Conservation (phyloP, 2,888 invertebrate genomes). For the Euplexia lucipara region DNA sequence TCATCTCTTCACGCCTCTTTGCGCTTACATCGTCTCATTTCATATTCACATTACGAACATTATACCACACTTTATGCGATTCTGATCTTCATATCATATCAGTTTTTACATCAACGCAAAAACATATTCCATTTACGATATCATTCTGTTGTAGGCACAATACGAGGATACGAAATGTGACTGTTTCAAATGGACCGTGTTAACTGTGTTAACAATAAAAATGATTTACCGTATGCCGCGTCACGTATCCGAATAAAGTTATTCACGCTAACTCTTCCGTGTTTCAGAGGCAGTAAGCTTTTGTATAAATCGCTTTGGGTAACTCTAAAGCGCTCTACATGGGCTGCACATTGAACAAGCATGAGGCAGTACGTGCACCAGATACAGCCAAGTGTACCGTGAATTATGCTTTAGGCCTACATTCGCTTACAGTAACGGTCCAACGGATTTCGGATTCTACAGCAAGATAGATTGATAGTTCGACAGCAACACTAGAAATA, state of each 20-base stretch:
- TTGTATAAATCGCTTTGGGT: constrained; percentile 44
- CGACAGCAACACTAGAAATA: constrained; percentile 48
- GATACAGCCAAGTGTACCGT: constrained; percentile 22
- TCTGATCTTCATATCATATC: constrained; percentile 38
- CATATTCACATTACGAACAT: constrained; percentile 45
- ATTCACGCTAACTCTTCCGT: constrained; percentile 52
- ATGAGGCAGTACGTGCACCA: constrained; percentile 21
- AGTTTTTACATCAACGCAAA: constrained; percentile 46
- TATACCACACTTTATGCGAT: constrained; percentile 37
- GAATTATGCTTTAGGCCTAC: constrained; percentile 32
- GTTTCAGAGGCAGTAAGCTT: constrained; percentile 44
- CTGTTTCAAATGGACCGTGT: constrained; percentile 43
- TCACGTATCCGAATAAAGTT: constrained; percentile 48
- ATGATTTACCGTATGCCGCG: constrained; percentile 45
- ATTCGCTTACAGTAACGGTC: constrained; percentile 22
- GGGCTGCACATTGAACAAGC: constrained; percentile 35
- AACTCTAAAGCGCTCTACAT: constrained; percentile 40
- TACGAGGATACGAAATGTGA: constrained; percentile 34
- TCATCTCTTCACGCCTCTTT: constrained; percentile 31
- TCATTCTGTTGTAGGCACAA: constrained; percentile 24
- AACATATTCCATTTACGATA: constrained; percentile 33
- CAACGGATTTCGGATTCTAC: constrained; percentile 30
- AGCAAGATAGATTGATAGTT: constrained; percentile 44
- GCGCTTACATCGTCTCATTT: constrained; percentile 45
- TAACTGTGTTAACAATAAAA: constrained; percentile 54